phyloP scores from a whole-genome alignment of 1,140 invertebrate species.

The Tribolium madens region DNA sequence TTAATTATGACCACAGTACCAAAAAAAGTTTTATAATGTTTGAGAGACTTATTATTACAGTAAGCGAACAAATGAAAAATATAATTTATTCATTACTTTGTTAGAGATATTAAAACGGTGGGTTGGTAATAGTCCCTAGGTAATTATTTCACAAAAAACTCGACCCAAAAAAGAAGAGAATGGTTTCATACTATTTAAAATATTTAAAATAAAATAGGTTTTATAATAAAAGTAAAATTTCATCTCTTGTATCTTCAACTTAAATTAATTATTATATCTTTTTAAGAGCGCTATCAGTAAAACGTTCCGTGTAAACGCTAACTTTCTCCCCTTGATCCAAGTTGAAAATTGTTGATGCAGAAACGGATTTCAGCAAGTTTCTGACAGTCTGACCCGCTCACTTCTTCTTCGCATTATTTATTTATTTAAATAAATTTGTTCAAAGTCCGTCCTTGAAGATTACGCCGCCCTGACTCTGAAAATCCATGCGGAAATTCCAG shows the following conservation, averaged over 20 bases:
- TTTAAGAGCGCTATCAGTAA: background rate
- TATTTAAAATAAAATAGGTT: too few species aligned
- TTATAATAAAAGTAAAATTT: too few species aligned
- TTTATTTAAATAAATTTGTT: slow-evolving; percentile 32
- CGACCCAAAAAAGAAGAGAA: too few species aligned
- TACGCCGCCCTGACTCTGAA: background rate
- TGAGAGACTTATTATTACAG: too few species aligned
- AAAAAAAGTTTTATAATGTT: too few species aligned
- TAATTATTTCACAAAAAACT: too few species aligned
- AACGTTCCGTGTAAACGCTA: background rate
- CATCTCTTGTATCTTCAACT: background rate
- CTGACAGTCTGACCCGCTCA: background rate
- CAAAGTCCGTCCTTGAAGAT: background rate
- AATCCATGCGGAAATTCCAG: slow-evolving; percentile 2
- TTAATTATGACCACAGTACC: too few species aligned
- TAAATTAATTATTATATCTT: background rate
- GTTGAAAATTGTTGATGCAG: slow-evolving; percentile 3
- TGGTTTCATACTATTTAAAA: too few species aligned
- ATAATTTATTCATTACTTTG: too few species aligned
- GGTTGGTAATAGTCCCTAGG: too few species aligned
- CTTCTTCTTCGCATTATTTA: slow-evolving; percentile 17
- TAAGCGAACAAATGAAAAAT: too few species aligned
- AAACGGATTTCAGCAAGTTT: background rate
- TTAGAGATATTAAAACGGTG: too few species aligned
- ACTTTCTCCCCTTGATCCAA: background rate